Evolutionary conservation across 2,888 invertebrate genomes (phyloP).

Genomic region (Cryptus armator): DNA sequence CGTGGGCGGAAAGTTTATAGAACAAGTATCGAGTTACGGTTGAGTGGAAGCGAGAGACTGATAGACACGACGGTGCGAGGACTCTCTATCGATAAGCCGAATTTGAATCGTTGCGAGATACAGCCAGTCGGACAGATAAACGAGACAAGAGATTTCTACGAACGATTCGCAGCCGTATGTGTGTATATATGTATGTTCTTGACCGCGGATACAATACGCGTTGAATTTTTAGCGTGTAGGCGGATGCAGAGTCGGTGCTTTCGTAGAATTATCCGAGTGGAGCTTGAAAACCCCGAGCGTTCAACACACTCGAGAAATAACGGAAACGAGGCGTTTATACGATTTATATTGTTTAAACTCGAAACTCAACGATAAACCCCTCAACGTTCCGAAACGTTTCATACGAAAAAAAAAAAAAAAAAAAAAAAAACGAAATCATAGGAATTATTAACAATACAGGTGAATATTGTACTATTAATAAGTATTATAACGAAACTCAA

Average conservation of each 20-base stretch:
- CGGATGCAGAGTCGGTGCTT: not conserved
- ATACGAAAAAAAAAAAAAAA: not conserved
- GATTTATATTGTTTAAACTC: not conserved
- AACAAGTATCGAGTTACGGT: conserved; percentile 15
- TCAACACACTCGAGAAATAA: not conserved
- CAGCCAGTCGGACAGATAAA: conserved; percentile 30
- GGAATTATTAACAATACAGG: conserved; percentile 32
- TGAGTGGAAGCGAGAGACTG: conserved; percentile 22
- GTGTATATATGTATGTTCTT: not conserved
- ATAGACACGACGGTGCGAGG: not conserved
- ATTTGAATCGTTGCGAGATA: conserved; percentile 43
- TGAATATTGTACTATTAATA: conserved; percentile 54
- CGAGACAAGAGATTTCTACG: conserved; percentile 16
- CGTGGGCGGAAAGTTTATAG: conserved; percentile 15
- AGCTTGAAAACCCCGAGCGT: not conserved
- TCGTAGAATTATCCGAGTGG: not conserved
- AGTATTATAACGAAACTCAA: conserved; percentile 33
- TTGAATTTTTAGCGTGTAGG: not conserved
- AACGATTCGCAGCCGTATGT: conserved; percentile 23
- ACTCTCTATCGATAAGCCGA: conserved; percentile 38
- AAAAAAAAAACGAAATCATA: conserved; percentile 11
- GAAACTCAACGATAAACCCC: not conserved
- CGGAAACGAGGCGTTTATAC: not conserved
- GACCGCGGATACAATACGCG: not conserved
- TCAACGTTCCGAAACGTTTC: not conserved